Percentiles rank a stretch among this genome's conserved stretches.
Conservation (phyloP, 2,888 invertebrate genomes). For the Pecten maximus region DNA sequence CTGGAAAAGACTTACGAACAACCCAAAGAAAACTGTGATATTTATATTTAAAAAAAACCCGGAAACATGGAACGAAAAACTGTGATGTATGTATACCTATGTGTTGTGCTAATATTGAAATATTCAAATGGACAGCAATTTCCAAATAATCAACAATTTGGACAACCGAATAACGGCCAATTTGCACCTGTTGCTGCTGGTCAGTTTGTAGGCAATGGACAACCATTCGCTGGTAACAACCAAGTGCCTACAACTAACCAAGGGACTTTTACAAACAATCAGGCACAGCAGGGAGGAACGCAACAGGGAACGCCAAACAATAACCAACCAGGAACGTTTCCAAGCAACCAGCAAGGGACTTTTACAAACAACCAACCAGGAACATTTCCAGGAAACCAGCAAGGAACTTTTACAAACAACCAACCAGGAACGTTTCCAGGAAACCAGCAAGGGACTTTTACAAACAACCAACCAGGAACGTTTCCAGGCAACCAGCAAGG, state of each 20-base stretch:
- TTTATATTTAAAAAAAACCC: not conserved
- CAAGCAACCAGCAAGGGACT: not conserved
- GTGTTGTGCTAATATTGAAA: conserved; percentile 8
- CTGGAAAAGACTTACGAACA: not conserved
- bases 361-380: conserved; percentile 33
- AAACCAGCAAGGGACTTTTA: not conserved
- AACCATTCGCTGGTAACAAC: conserved; percentile 41
- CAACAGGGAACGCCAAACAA: not conserved
- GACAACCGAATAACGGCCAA: not conserved
- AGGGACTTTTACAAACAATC: conserved; percentile 18
- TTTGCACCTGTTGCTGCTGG: not conserved
- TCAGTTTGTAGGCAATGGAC: conserved; percentile 41
- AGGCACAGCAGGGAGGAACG: conserved; percentile 30
- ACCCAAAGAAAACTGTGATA: conserved; percentile 4
- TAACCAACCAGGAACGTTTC: conserved; percentile 32
- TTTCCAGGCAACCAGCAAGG: conserved; percentile 31
- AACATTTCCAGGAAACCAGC: conserved; percentile 37
- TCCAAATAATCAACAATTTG: not conserved
- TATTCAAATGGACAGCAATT: conserved; percentile 3
- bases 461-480: conserved; percentile 28
- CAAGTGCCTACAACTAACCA: conserved; percentile 31
- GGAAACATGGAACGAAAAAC: conserved; percentile 5
- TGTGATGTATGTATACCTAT: not conserved
- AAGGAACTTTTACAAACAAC: conserved; percentile 37
- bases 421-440: conserved; percentile 38